phyloP scores from a whole-genome alignment of 2,797 vertebrate species.

The Lepilemur ruficaudatus region DNA sequence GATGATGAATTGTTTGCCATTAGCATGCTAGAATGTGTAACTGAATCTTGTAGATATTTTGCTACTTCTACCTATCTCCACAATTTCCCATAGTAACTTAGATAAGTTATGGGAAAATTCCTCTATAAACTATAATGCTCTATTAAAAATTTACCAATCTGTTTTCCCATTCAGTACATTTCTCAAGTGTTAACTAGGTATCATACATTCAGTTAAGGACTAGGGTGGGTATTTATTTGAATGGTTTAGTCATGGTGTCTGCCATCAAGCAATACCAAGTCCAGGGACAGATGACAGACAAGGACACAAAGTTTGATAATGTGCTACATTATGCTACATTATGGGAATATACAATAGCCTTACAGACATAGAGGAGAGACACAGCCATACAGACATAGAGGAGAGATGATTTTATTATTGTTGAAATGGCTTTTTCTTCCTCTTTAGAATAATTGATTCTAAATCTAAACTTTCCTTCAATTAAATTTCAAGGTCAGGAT shows the following conservation, averaged over 20 bases:
- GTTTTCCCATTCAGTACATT: neutral
- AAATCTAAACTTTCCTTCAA: constrained; percentile 41
- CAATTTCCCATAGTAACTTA: neutral
- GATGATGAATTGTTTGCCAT: neutral
- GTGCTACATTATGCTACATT: too few species aligned
- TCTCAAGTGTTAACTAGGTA: neutral
- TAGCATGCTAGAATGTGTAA: neutral
- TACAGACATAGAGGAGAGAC: neutral
- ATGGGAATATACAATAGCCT: neutral
- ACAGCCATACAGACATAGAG: neutral
- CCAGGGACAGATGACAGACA: neutral
- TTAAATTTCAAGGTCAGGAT: constrained; percentile 40
- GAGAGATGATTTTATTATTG: neutral
- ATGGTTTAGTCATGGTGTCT: neutral
- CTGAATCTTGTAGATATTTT: neutral
- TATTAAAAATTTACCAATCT: neutral
- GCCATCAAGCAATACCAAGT: neutral
- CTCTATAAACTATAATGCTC: neutral
- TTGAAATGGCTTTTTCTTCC: constrained; percentile 22
- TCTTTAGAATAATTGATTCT: constrained; percentile 45
- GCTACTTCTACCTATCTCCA: neutral
- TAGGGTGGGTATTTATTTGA: neutral
- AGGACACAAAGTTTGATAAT: neutral
- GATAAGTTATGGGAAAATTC: neutral
- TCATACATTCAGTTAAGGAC: neutral